These are phyloP conservation scores for Drosophila nigritarsus DNA, from an alignment of 2,888 invertebrate genomes.

Conservation along the genomic window DNA sequence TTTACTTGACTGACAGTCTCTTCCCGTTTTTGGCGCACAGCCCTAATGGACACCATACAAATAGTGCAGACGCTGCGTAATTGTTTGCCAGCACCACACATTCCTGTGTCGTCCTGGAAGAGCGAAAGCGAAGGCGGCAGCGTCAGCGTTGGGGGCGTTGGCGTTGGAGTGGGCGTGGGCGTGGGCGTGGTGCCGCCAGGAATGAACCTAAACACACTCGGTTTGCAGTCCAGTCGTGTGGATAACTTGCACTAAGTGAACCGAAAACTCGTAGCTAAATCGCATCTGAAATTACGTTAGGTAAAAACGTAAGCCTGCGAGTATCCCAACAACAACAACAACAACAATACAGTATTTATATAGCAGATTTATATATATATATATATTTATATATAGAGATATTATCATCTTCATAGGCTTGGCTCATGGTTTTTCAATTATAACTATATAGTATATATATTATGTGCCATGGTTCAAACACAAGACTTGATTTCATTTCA, in stretches of 20 bases:
- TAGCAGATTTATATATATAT: conserved; percentile 27
- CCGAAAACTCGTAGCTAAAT: conserved; percentile 16
- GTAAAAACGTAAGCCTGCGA: conserved; percentile 39
- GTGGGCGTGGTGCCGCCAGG: conserved; percentile 62
- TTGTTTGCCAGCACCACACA: conserved; percentile 94
- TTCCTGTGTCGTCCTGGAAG: conserved; percentile 95
- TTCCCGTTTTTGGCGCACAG: conserved; percentile 83
- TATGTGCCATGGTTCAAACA: conserved; percentile 71
- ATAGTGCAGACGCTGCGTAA: conserved; percentile 93
- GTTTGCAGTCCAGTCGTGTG: conserved; percentile 61
- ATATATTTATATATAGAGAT: conserved; percentile 21
- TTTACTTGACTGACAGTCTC: neutral
- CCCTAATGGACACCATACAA: conserved; percentile 94
- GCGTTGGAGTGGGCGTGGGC: conserved; percentile 50
- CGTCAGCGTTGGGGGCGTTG: conserved; percentile 45
- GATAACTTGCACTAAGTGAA: conserved; percentile 67
- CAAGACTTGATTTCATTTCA: conserved; percentile 75
- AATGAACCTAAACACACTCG: conserved; percentile 61
- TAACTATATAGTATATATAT: conserved; percentile 53
- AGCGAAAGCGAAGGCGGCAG: conserved; percentile 88
- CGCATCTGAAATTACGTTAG: conserved; percentile 39
- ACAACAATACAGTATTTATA: conserved; percentile 60
- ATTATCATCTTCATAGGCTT: conserved; percentile 68
- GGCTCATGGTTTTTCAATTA: conserved; percentile 71
- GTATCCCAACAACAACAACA: conserved; percentile 36